Base-by-base conservation (phyloP, 1,140 invertebrate species). In the Panonychus citri region DNA sequence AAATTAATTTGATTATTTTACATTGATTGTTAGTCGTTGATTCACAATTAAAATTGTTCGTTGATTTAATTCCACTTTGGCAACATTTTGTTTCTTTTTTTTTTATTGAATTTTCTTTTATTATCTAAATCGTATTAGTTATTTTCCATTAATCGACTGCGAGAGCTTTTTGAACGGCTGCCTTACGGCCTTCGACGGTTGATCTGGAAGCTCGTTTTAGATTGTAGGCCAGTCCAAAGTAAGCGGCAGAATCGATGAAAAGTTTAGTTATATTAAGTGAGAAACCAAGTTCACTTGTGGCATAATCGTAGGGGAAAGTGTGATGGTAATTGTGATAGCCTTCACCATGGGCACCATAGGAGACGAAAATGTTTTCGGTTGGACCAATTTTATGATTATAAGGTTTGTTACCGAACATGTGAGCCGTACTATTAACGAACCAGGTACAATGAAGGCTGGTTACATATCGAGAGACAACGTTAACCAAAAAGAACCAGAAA, bases 201-300 rank as follows among this genome's bases (percentile, higher is more conserved):
- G 25, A 17, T 37, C 34, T 19, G 7, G 28, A 21, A 0, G 81
- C 80, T 2, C 70, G 77, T 63, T 81, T 82, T 43, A 81, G 64
- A 61, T 85, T 81, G 60, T 81, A 83, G 0, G 79, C 82, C 72
- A 74, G 76, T 25, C 78, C 78, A 46, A 75, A 59, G 61, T 66
- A 66, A 37, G 76, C 74, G 67, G 66, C 72, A 60, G 72, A 67
- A 57, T 81, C 77, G 54, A 81, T 78, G 62, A 79, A 78, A 37
- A 73, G 62, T 13, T 69, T 73, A 1, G 72, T 65, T 65, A 74
- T 30, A 59, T 94, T 94, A 15, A 80, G 28, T 19, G 15, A n/a
- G 13, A 19, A 42, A 3, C 69, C 66, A 0, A 85, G 72, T 60
- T 76, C 74, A 56, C 68, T 70, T 5, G 69, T 67, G 24, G 64